Evolutionary conservation across 2,888 invertebrate genomes (phyloP).

Genomic region (Anthophora plumipes): DNA sequence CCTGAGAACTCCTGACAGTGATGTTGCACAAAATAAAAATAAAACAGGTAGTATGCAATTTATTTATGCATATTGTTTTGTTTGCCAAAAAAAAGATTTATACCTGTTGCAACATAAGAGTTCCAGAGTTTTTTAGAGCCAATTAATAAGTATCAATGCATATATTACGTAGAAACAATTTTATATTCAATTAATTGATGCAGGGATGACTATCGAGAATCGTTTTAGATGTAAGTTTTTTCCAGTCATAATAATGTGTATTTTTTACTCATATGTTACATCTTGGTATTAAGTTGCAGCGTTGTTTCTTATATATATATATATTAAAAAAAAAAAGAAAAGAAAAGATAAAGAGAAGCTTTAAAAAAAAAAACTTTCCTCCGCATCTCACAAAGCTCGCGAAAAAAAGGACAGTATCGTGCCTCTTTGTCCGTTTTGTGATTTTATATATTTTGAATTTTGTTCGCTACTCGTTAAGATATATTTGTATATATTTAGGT

Average conservation of each 20-base stretch:
- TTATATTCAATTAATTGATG: constrained; percentile 39
- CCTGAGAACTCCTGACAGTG: constrained; percentile 62
- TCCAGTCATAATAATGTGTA: constrained; percentile 39
- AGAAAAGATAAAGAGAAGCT: background rate
- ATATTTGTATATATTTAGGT: constrained; percentile 49
- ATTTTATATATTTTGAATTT: constrained; percentile 52
- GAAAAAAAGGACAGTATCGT: constrained; percentile 38
- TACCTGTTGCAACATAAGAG: constrained; percentile 40
- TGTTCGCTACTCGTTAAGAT: constrained; percentile 46
- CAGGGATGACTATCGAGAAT: constrained; percentile 36
- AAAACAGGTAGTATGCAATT: constrained; percentile 17
- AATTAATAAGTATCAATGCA: constrained; percentile 27
- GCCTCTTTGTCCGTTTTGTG: constrained; percentile 47
- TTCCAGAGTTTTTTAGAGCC: constrained; percentile 30
- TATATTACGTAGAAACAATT: constrained; percentile 31
- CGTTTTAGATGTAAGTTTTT: constrained; percentile 50
- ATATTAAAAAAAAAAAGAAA: background rate
- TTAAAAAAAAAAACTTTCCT: constrained; percentile 9
- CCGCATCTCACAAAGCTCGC: constrained; percentile 5
- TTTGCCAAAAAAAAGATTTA: constrained; percentile 57
- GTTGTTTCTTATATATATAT: constrained; percentile 20
- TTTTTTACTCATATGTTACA: constrained; percentile 38
- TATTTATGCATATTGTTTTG: constrained; percentile 49
- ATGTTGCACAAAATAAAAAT: constrained; percentile 57
- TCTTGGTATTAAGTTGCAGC: constrained; percentile 44